These are phyloP conservation scores for Cheumatopsyche charites DNA, from an alignment of 1,140 invertebrate species.

Conservation along the genomic window DNA sequence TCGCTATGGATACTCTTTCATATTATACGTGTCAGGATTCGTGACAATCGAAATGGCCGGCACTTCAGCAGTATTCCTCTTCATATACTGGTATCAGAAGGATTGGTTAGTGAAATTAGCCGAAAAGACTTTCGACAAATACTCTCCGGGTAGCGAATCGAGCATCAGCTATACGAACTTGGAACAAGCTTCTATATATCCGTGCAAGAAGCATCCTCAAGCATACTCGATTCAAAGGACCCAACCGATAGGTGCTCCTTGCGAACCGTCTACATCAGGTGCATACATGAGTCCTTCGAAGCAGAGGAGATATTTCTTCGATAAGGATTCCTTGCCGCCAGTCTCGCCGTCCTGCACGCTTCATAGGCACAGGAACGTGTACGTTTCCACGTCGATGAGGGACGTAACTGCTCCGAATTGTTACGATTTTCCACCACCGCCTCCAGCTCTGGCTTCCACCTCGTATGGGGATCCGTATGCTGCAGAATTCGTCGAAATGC, in stretches of 20 bases:
- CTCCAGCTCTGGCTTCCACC: slow-evolving; percentile 21
- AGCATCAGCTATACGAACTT: slow-evolving; percentile 52
- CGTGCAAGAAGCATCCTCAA: slow-evolving; percentile 55
- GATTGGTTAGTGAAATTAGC: slow-evolving; percentile 61
- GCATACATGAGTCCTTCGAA: slow-evolving; percentile 55
- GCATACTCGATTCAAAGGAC: slow-evolving; percentile 52
- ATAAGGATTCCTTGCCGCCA: slow-evolving; percentile 55
- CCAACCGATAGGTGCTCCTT: slow-evolving; percentile 55
- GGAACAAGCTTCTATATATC: slow-evolving; percentile 51
- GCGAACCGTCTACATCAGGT: slow-evolving; percentile 56
- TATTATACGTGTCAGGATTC: slow-evolving; percentile 83
- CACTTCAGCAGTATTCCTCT: slow-evolving; percentile 84
- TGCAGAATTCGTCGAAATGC: slow-evolving; percentile 57
- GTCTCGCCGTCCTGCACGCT: slow-evolving; percentile 54
- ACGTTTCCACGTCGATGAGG: slow-evolving; percentile 61
- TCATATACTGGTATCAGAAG: slow-evolving; percentile 69
- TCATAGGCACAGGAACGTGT: slow-evolving; percentile 59
- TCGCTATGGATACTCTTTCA: slow-evolving; percentile 85
- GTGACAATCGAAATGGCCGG: slow-evolving; percentile 83
- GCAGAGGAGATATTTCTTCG: slow-evolving; percentile 61
- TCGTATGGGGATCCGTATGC: slow-evolving; percentile 42
- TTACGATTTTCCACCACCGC: slow-evolving; percentile 62
- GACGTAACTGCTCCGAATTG: slow-evolving; percentile 62
- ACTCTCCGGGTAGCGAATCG: slow-evolving; percentile 43
- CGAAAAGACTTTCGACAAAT: slow-evolving; percentile 53